phyloP scores from a whole-genome alignment of 2,113 vertebrate species.

The Larimichthys crocea region DNA sequence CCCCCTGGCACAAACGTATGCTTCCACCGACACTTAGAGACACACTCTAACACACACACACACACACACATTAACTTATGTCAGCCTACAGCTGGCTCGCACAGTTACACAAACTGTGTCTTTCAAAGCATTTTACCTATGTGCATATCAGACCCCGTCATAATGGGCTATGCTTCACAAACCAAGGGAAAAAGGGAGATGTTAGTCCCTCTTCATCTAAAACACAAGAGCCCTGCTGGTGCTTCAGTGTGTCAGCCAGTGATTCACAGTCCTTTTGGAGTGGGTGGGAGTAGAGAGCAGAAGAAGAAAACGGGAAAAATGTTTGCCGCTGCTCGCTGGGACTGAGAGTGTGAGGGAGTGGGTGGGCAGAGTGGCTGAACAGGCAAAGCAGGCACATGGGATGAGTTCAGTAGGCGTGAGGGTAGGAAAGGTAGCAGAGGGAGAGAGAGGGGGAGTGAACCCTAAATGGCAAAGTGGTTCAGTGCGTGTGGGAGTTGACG shows the following conservation, averaged over 20 bases:
- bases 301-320: conserved; percentile 72
- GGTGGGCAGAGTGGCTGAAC: conserved; percentile 80
- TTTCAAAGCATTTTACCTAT: conserved; percentile 42
- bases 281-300: conserved; percentile 81
- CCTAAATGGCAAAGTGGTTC: conserved; percentile 62
- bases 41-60: conserved; percentile 14
- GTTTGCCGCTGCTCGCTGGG: conserved; percentile 64
- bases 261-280: conserved; percentile 78
- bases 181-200: conserved; percentile 31
- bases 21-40: conserved; percentile 29
- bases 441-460: conserved; percentile 53
- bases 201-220: conserved; percentile 52
- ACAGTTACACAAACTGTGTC: conserved; percentile 19
- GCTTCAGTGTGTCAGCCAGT: conserved; percentile 71
- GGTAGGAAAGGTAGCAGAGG: conserved; percentile 26
- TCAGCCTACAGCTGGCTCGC: conserved; percentile 5
- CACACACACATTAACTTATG: conserved; percentile 10
- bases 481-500: conserved; percentile 61
- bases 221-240: conserved; percentile 62
- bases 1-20: conserved; percentile 41
- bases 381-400: conserved; percentile 82
- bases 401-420: conserved; percentile 77
- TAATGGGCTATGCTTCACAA: conserved; percentile 46
- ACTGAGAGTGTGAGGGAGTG: conserved; percentile 79
- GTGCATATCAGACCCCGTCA: conserved; percentile 39